These are phyloP conservation scores for Apomyelois bistriatella DNA, from an alignment of 2,888 invertebrate species.

Conservation along the genomic window DNA sequence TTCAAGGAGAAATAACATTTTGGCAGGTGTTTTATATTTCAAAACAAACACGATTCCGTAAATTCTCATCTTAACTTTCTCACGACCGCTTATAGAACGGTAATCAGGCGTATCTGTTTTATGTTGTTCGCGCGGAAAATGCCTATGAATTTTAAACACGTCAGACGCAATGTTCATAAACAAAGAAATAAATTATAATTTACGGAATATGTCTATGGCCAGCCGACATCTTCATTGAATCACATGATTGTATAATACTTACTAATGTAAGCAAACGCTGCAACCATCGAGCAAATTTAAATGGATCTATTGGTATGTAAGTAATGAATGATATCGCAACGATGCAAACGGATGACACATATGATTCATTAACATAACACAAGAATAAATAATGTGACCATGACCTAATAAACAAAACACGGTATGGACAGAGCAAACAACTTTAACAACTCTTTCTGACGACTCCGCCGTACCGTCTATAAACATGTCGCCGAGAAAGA, in stretches of 20 bases:
- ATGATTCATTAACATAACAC: neutral
- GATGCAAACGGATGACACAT: too few species aligned
- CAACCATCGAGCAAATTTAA: too few species aligned
- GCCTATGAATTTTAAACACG: constrained; percentile 25
- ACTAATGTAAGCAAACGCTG: too few species aligned
- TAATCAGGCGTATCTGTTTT: constrained; percentile 51
- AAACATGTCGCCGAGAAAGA: constrained; percentile 59
- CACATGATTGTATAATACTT: too few species aligned
- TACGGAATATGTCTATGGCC: neutral
- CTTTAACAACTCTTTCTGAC: constrained; percentile 21
- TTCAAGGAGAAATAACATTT: constrained; percentile 32
- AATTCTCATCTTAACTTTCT: constrained; percentile 60
- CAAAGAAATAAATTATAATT: neutral
- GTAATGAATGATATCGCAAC: neutral
- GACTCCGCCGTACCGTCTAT: constrained; percentile 32
- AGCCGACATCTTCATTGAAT: neutral
- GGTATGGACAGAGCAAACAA: constrained; percentile 16
- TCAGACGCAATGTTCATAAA: constrained; percentile 9
- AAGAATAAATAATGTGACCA: neutral
- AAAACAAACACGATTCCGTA: constrained; percentile 47
- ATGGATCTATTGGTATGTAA: too few species aligned
- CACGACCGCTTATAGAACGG: constrained; percentile 40
- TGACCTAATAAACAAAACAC: neutral
- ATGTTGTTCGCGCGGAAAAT: constrained; percentile 39
- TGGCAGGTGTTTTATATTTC: constrained; percentile 48